A percentile compares a stretch with the other conserved stretches of the same genome.
phyloP scores from a whole-genome alignment of 2,888 invertebrate species.

The Cerceris rybyensis region DNA sequence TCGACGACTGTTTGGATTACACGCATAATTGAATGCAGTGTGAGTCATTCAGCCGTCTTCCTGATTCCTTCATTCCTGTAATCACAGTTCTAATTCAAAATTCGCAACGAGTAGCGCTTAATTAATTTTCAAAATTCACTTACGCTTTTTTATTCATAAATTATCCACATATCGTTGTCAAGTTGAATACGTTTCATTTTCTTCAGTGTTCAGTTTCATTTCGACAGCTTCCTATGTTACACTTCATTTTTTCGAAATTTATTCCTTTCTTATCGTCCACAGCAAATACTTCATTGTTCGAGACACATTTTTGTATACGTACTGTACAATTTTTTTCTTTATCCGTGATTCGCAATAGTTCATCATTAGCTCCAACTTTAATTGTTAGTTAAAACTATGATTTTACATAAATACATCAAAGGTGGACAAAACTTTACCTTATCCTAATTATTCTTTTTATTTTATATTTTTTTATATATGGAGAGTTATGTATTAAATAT shows the following conservation, averaged over 20 bases:
- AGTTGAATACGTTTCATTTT: conserved; percentile 7
- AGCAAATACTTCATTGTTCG: background rate
- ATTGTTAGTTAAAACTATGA: background rate
- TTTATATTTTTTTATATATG: background rate
- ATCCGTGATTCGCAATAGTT: no score
- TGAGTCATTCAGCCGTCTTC: conserved; percentile 75
- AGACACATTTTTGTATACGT: background rate
- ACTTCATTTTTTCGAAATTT: background rate
- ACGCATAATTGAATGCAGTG: conserved; percentile 50
- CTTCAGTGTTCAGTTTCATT: background rate
- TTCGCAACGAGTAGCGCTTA: conserved; percentile 27
- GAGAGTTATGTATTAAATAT: background rate
- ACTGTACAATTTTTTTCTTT: background rate
- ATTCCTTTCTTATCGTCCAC: background rate
- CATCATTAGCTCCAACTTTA: background rate
- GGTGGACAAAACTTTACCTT: background rate
- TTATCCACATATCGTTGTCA: conserved; percentile 12
- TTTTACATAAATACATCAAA: background rate
- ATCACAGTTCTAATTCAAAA: conserved; percentile 39
- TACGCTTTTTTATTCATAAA: conserved; percentile 26
- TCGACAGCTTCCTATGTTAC: background rate
- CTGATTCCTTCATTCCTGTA: conserved; percentile 60
- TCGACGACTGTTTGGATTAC: conserved; percentile 75
- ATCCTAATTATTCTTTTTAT: background rate
- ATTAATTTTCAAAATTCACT: conserved; percentile 33